These are phyloP conservation scores for Thymelicus acteon DNA, from an alignment of 2,888 invertebrate species.

Conservation along the genomic window DNA sequence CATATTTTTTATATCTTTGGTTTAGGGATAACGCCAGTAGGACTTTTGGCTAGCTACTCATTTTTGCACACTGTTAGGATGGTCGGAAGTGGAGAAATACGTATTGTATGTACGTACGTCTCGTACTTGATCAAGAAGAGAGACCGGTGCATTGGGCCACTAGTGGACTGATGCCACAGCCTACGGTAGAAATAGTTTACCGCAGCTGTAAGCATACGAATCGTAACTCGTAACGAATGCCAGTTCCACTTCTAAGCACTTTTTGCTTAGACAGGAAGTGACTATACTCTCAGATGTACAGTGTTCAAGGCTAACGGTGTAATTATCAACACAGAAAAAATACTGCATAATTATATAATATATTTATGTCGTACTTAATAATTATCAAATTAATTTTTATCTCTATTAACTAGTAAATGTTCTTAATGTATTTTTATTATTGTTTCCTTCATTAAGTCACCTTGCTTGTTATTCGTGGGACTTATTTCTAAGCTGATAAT, in stretches of 20 bases:
- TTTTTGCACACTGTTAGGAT: too few relatives aligned
- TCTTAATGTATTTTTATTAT: neutral
- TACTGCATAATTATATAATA: conserved; percentile 16
- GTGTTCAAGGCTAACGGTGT: conserved; percentile 25
- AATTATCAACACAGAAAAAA: conserved; percentile 27
- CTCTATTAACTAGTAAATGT: neutral
- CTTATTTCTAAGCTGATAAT: neutral
- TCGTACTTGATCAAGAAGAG: too few relatives aligned
- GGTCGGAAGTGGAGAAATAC: too few relatives aligned
- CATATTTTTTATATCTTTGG: too few relatives aligned
- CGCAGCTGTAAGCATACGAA: neutral
- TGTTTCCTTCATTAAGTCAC: conserved; percentile 5
- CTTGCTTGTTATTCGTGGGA: conserved; percentile 3
- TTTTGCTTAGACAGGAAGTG: conserved; percentile 25
- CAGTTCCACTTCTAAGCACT: conserved; percentile 17
- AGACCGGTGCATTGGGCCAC: too few relatives aligned
- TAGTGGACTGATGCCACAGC: too few relatives aligned
- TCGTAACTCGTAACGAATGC: neutral
- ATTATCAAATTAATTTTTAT: conserved; percentile 14
- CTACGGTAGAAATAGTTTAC: neutral
- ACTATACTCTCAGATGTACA: conserved; percentile 19
- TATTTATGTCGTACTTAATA: conserved; percentile 15
- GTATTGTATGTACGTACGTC: too few relatives aligned
- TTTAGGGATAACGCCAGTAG: too few relatives aligned
- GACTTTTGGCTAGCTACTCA: too few relatives aligned